phyloP scores from a whole-genome alignment of 2,888 invertebrate genomes.

The Hemaris fuciformis region DNA sequence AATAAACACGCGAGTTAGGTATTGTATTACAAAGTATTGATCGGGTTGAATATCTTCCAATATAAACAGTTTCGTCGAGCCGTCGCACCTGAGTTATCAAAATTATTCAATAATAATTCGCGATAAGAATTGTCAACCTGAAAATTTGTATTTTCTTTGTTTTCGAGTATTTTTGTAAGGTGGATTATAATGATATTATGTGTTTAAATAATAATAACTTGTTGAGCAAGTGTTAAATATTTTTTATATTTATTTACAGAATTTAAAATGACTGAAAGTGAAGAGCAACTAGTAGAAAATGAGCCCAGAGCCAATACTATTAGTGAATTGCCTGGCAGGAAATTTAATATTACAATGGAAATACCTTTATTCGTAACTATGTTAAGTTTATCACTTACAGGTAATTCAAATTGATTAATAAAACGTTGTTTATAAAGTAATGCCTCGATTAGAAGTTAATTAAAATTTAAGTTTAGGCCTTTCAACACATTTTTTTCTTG shows the following conservation, averaged over 20 bases:
- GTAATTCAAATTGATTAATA: constrained; percentile 39
- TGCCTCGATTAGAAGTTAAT: too few species aligned
- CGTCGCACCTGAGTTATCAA: background rate
- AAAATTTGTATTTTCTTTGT: background rate
- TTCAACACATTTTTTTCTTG: too few species aligned
- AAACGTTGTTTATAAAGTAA: background rate
- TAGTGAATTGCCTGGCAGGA: constrained; percentile 47
- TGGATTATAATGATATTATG: background rate
- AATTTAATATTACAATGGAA: constrained; percentile 62
- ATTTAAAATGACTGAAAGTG: constrained; percentile 55
- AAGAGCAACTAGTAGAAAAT: constrained; percentile 45
- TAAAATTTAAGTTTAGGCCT: too few species aligned
- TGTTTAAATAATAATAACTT: background rate
- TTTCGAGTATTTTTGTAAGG: background rate
- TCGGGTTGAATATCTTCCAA: background rate
- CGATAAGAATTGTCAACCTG: background rate
- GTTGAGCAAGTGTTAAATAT: background rate
- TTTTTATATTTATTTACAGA: constrained; percentile 9
- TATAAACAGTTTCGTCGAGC: background rate
- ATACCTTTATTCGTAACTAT: constrained; percentile 67
- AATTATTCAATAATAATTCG: background rate
- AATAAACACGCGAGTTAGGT: background rate
- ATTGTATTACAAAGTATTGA: background rate
- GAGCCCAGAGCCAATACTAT: constrained; percentile 44
- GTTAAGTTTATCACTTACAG: constrained; percentile 58